These are phyloP conservation scores for Teleiodes luculella DNA, from an alignment of 2,888 invertebrate genomes.

Conservation along the genomic window DNA sequence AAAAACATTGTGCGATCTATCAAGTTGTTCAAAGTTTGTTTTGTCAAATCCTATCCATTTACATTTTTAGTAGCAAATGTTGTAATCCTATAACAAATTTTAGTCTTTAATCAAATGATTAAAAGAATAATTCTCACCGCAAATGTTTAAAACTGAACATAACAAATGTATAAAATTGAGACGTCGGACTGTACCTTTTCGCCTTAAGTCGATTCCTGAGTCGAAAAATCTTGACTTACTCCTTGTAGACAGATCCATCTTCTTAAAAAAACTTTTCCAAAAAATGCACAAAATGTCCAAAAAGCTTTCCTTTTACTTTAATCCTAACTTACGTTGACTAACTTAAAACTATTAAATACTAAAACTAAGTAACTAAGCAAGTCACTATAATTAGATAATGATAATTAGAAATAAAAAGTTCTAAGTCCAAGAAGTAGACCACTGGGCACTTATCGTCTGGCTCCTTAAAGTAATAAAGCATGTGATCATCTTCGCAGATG, in stretches of 20 bases:
- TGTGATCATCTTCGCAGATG: slow-evolving; percentile 78
- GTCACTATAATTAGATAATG: slow-evolving; percentile 26
- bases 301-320: slow-evolving; percentile 18
- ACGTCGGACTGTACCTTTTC: slow-evolving; percentile 65
- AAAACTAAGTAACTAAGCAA: slow-evolving; percentile 30
- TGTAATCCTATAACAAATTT: no score
- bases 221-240: slow-evolving; percentile 79
- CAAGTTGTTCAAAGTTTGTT: no score
- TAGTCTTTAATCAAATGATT: no score
- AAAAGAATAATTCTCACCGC: no score
- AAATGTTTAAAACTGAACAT: background rate
- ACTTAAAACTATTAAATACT: background rate
- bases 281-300: slow-evolving; percentile 35
- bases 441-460: slow-evolving; percentile 54
- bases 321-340: background rate
- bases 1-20: no score
- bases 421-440: slow-evolving; percentile 41
- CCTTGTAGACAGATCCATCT: slow-evolving; percentile 72
- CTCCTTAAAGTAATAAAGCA: slow-evolving; percentile 57
- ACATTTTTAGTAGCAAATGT: no score
- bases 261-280: slow-evolving; percentile 22
- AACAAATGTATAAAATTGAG: slow-evolving; percentile 7
- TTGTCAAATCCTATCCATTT: no score
- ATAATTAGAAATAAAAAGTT: slow-evolving; percentile 23
- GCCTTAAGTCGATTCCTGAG: slow-evolving; percentile 74